A percentile compares a stretch with the other conserved stretches of the same genome.
phyloP scores from a whole-genome alignment of 2,113 vertebrate genomes.

The Ciconia maguari region DNA sequence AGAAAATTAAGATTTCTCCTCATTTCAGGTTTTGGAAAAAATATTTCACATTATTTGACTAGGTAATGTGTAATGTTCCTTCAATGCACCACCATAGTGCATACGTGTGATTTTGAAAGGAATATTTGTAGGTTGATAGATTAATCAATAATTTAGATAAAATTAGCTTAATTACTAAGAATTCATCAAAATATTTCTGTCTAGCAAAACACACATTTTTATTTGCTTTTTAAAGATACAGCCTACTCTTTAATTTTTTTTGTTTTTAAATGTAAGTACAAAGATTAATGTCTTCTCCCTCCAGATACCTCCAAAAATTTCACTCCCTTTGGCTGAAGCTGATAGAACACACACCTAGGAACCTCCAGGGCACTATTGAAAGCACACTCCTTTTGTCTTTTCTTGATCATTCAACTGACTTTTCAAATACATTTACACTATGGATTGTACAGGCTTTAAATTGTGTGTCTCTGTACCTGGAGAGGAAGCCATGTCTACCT shows the following conservation, averaged over 20 bases:
- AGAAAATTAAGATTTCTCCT: background rate
- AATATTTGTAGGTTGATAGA: background rate
- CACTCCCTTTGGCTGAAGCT: background rate
- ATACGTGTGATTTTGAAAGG: background rate
- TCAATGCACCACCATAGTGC: background rate
- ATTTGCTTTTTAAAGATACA: background rate
- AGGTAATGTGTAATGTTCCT: background rate
- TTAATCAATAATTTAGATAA: background rate
- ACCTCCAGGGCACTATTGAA: background rate
- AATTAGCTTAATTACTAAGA: background rate
- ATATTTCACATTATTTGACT: background rate
- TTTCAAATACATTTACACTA: background rate
- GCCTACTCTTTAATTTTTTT: background rate
- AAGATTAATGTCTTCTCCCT: background rate
- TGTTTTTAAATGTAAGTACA: background rate
- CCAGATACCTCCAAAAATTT: background rate
- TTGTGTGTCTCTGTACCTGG: background rate
- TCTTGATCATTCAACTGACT: background rate
- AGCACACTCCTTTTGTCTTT: background rate
- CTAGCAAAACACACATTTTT: background rate
- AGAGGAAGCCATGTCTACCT: background rate
- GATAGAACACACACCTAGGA: background rate
- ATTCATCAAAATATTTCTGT: background rate
- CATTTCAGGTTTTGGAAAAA: background rate
- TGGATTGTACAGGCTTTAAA: background rate